phyloP scores from a whole-genome alignment of 2,888 invertebrate genomes.

The Rhimphoctona megacephalus region DNA sequence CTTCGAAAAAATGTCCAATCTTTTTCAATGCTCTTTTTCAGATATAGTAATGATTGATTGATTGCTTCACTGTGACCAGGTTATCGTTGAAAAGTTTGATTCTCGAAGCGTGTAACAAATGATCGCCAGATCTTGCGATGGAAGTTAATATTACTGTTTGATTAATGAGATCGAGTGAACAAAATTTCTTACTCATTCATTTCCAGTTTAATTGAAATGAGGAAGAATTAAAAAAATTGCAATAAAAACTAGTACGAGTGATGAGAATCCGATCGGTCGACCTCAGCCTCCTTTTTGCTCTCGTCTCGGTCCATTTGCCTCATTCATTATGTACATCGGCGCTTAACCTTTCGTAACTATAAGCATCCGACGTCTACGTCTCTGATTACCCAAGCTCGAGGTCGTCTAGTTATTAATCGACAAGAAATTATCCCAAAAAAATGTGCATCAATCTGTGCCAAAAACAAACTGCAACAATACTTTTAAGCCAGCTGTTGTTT shows the following conservation, averaged over 20 bases:
- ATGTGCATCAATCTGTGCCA: background rate
- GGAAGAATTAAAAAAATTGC: slow-evolving; percentile 13
- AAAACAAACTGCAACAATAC: background rate
- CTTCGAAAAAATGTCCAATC: background rate
- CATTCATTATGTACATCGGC: slow-evolving; percentile 45
- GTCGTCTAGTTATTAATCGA: slow-evolving; percentile 30
- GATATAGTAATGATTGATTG: background rate
- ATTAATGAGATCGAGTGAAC: background rate
- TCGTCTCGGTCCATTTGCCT: slow-evolving; percentile 73
- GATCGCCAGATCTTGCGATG: background rate
- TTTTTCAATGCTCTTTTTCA: background rate
- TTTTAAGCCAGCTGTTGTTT: background rate
- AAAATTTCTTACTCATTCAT: background rate
- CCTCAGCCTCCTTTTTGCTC: slow-evolving; percentile 77
- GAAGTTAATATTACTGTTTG: background rate
- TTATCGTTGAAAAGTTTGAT: background rate
- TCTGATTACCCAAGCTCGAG: slow-evolving; percentile 32
- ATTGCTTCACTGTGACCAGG: background rate
- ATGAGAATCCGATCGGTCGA: slow-evolving; percentile 57
- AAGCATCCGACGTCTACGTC: slow-evolving; percentile 10
- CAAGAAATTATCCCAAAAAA: slow-evolving; percentile 3
- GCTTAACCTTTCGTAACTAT: slow-evolving; percentile 41
- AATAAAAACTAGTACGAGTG: slow-evolving; percentile 18
- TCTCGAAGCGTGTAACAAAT: background rate
- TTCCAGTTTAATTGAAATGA: background rate